Conservation (phyloP, 2,797 vertebrate species). For the Chanos chanos region DNA sequence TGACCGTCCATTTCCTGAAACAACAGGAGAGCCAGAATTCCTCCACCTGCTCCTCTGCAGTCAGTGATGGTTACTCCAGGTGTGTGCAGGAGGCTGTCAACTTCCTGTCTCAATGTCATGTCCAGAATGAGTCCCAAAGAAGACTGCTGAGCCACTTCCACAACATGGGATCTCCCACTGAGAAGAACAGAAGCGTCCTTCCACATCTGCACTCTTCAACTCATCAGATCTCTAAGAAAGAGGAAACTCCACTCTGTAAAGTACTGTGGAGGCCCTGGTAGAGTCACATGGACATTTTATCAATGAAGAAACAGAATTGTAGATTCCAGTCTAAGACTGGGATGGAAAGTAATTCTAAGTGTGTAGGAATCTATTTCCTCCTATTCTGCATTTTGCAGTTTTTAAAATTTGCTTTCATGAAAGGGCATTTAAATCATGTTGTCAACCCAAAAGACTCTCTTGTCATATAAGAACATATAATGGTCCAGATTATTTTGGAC, state of each 20-base stretch:
- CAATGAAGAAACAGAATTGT: constrained; percentile 34
- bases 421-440: neutral
- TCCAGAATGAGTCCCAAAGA: constrained; percentile 30
- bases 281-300: constrained; percentile 15
- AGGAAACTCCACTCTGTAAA: constrained; percentile 38
- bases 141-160: constrained; percentile 68
- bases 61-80: constrained; percentile 52
- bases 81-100: constrained; percentile 33
- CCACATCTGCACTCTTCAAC: constrained; percentile 55
- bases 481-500: too few species aligned
- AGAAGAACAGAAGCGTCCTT: constrained; percentile 33
- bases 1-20: constrained; percentile 40
- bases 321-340: constrained; percentile 56
- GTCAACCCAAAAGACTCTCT: neutral
- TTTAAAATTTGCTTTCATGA: neutral
- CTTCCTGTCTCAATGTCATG: constrained; percentile 37
- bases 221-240: constrained; percentile 56
- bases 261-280: constrained; percentile 81
- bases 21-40: constrained; percentile 19
- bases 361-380: constrained; percentile 46
- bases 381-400: neutral
- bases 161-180: constrained; percentile 54
- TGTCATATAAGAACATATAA: too few species aligned
- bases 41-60: constrained; percentile 20
- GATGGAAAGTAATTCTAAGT: constrained; percentile 57